These are phyloP conservation scores for Hippopotamus amphibius DNA, from an alignment of 2,113 vertebrate genomes.

Conservation along the genomic window DNA sequence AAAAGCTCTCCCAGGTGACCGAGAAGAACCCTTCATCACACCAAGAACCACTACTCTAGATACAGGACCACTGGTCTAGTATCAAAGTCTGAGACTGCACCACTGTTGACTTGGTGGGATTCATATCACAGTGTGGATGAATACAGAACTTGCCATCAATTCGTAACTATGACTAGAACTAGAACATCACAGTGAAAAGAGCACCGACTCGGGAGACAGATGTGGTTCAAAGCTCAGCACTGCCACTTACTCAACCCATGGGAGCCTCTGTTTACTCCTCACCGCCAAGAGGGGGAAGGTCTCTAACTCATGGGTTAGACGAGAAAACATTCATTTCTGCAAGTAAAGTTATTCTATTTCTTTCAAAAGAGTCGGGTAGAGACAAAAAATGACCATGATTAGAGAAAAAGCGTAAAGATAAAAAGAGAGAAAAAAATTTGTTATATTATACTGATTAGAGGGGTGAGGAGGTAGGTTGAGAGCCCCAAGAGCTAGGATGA, in stretches of 20 bases:
- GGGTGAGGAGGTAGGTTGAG: background rate
- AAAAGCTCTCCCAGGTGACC: background rate
- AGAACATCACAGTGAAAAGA: background rate
- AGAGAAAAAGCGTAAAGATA: background rate
- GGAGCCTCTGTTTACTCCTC: background rate
- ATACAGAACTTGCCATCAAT: background rate
- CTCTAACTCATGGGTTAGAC: background rate
- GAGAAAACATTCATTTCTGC: background rate
- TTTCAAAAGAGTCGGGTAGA: background rate
- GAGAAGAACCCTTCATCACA: background rate
- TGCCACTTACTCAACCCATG: background rate
- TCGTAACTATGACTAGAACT: background rate
- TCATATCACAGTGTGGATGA: background rate
- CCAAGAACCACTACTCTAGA: background rate
- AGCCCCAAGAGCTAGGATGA: background rate
- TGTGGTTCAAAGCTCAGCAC: background rate
- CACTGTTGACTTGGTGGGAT: background rate
- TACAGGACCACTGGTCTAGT: too few species aligned
- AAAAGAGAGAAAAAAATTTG: constrained; percentile 2
- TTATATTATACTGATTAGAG: background rate
- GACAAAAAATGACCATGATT: background rate
- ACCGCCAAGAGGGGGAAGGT: background rate
- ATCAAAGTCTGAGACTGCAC: too few species aligned
- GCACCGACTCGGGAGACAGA: background rate
- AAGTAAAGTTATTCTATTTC: background rate